phyloP scores from a whole-genome alignment of 2,113 vertebrate genomes.

The Camelus dromedarius region DNA sequence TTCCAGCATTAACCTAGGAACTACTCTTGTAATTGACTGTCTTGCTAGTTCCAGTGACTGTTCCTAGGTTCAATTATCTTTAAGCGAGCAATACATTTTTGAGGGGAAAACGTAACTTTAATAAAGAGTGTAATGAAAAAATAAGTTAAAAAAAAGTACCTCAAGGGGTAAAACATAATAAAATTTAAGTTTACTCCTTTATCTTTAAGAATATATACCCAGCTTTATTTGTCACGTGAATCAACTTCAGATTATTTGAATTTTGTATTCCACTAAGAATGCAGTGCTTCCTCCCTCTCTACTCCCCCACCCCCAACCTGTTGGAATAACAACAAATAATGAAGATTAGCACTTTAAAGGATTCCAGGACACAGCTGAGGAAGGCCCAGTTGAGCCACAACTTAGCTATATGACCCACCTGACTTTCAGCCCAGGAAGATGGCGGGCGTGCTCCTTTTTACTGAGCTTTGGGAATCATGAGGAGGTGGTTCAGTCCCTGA shows the following conservation, averaged over 20 bases:
- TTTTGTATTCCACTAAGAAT: background rate
- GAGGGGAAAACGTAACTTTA: background rate
- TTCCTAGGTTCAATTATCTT: slow-evolving; percentile 3
- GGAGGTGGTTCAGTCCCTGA: background rate
- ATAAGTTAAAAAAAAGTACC: background rate
- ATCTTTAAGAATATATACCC: background rate
- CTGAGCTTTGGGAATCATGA: background rate
- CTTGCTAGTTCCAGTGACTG: background rate
- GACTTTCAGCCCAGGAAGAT: background rate
- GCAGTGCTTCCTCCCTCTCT: too few relatives aligned
- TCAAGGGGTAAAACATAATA: background rate
- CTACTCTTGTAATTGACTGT: background rate
- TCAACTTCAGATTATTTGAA: slow-evolving; percentile 14
- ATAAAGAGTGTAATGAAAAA: background rate
- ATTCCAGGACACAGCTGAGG: background rate
- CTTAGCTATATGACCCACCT: accelerated
- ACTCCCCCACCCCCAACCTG: too few relatives aligned
- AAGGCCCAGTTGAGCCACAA: background rate
- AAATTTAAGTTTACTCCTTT: background rate
- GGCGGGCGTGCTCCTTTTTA: background rate
- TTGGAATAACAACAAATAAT: background rate
- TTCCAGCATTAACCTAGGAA: background rate
- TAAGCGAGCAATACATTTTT: slow-evolving; percentile 9
- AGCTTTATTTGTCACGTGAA: background rate
- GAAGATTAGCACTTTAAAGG: background rate